phyloP scores from a whole-genome alignment of 2,113 vertebrate genomes.

The Mormyrus iriodes region DNA sequence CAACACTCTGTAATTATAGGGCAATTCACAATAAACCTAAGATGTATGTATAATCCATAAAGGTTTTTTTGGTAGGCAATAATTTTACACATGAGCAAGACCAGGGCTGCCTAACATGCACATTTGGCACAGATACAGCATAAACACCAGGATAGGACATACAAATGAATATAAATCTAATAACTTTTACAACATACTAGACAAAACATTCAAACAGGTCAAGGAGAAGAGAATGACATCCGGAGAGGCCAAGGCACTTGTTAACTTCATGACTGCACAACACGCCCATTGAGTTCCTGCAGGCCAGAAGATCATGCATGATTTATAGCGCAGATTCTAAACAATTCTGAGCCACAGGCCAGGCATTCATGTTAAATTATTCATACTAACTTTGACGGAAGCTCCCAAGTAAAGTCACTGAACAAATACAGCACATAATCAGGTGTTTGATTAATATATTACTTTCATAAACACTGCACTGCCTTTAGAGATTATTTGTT shows the following conservation, averaged over 20 bases:
- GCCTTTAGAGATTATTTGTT: not conserved
- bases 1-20: not conserved
- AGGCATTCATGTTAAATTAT: conserved; percentile 27
- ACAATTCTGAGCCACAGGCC: conserved; percentile 24
- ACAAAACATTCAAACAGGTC: not conserved
- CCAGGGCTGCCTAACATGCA: not conserved
- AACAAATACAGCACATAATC: conserved; percentile 26
- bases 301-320: not conserved
- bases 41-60: not conserved
- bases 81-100: not conserved
- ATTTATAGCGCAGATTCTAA: not conserved
- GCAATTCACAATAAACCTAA: not conserved
- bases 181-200: not conserved
- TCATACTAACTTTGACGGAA: conserved; percentile 34
- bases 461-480: conserved; percentile 3
- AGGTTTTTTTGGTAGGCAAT: not conserved
- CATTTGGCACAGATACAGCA: not conserved
- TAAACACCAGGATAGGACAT: not conserved
- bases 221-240: not conserved
- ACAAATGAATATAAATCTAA: not conserved
- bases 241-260: not conserved
- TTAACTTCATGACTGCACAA: not conserved
- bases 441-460: conserved; percentile 25
- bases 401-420: conserved; percentile 13
- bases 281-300: not conserved